phyloP scores from a whole-genome alignment of 1,140 invertebrate species.

The Hyles vespertilio region DNA sequence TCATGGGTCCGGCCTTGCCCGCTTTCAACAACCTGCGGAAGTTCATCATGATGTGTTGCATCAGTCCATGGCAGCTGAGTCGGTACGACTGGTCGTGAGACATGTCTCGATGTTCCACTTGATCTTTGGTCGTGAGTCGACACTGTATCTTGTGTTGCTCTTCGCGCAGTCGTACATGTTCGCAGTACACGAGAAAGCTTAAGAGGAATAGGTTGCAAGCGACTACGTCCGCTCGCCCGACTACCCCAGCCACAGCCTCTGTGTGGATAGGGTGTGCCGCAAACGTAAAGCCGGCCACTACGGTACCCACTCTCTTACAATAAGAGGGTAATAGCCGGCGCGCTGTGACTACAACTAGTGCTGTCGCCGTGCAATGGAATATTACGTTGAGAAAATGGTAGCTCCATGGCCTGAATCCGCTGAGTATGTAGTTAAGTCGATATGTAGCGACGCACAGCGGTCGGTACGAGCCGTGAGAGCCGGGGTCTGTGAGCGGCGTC shows the following conservation, averaged over 20 bases:
- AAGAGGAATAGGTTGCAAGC: slow-evolving; percentile 93
- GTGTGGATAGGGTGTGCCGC: slow-evolving; percentile 97
- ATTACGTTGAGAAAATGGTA: slow-evolving; percentile 94
- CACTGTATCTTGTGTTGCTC: slow-evolving; percentile 48
- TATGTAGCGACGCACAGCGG: slow-evolving; percentile 95
- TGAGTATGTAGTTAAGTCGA: slow-evolving; percentile 91
- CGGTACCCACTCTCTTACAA: slow-evolving; percentile 79
- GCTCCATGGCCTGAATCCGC: slow-evolving; percentile 91
- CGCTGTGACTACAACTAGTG: slow-evolving; percentile 85
- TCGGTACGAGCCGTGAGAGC: slow-evolving; percentile 95
- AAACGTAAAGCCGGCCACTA: slow-evolving; percentile 91
- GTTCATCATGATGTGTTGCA: slow-evolving; percentile 62
- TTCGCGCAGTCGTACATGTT: slow-evolving; percentile 79
- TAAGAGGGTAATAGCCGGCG: slow-evolving; percentile 79
- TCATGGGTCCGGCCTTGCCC: slow-evolving; percentile 55
- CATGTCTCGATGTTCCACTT: slow-evolving; percentile 36
- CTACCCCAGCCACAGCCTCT: slow-evolving; percentile 97
- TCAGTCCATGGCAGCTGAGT: slow-evolving; percentile 58
- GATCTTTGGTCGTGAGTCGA: slow-evolving; percentile 46
- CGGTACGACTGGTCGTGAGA: slow-evolving; percentile 49
- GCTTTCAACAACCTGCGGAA: slow-evolving; percentile 56
- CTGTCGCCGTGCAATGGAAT: slow-evolving; percentile 88
- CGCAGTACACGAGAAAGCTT: slow-evolving; percentile 88
- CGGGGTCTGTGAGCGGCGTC: slow-evolving; percentile 87
- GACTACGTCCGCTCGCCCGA: slow-evolving; percentile 95